Evolutionary conservation across 2,113 vertebrate species (phyloP), one percentile per base, ranked within the genome.

Genomic region (Cebidichthys violaceus): DNA sequence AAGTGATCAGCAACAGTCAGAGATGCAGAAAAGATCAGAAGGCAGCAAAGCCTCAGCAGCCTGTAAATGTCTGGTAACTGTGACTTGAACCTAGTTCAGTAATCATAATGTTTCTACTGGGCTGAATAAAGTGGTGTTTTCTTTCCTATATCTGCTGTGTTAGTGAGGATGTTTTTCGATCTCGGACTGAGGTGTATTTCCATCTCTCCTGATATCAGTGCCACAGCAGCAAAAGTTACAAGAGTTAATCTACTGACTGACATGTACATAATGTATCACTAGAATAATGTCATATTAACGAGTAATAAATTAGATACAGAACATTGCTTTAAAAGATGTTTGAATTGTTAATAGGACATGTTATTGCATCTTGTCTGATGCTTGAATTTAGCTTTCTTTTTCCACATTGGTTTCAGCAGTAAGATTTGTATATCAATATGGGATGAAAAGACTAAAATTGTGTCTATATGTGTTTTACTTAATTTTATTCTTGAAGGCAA

Each of bases 101-200:
- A 52, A 47, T 75, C 64, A 70, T 73, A 18, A 85, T 76, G 54
- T 82, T 83, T 86, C 43, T 75, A 52, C 60, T 71, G 47, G 29
- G 45, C 37, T 65, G 79, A 81, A 18, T 37, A 33, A 15, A 75
- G 59, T 50, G 20, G n/a, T 18, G 4, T 33, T 70, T 67, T 70
- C 31, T 70, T 22, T 35, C 31, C 4, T 27, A 70, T 39, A 11
- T 24, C 22, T 37, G 52, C 71, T 69, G 73, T 59, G 55, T 62
- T 35, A 39, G 4, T 24, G 18, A 55, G 29, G 27, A 14, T 66
- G 27, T 31, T 70, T 6, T 71, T 33, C 13, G 61, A 45, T 47
- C 20, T 68, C 5, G 24, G 45, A 69, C 33, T 61, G 70, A 80
- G 68, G 61, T 37, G 59, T 17, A 77, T 66, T 71, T 68, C 22